These are phyloP conservation scores for Hirudinaria manillensis DNA, from an alignment of 2,888 invertebrate genomes.

Conservation along the genomic window DNA sequence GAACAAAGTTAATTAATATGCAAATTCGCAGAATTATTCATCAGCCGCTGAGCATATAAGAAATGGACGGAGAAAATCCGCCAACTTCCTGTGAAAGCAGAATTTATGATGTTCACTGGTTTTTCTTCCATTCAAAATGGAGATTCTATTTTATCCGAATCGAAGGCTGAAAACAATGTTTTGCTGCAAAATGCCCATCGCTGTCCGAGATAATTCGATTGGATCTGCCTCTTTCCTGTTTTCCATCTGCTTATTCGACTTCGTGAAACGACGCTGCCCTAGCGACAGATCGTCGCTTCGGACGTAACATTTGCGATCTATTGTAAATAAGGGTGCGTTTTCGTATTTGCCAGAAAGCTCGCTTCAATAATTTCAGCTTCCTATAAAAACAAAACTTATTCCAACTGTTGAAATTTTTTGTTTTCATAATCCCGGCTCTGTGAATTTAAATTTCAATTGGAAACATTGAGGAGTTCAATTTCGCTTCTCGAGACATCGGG, in stretches of 20 bases:
- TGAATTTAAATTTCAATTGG: no score
- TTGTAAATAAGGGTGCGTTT: no score
- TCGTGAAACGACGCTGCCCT: neutral
- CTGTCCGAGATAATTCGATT: slow-evolving; percentile 17
- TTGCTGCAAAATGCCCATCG: slow-evolving; percentile 11
- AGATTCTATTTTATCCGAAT: neutral
- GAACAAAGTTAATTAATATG: slow-evolving; percentile 23
- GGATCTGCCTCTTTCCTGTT: slow-evolving; percentile 25
- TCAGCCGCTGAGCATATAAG: slow-evolving; percentile 7
- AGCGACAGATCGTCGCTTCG: no score
- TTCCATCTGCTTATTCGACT: slow-evolving; percentile 18
- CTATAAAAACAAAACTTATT: no score
- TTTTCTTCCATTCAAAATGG: neutral
- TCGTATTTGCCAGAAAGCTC: no score
- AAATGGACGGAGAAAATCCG: slow-evolving; percentile 10
- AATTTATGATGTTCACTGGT: neutral
- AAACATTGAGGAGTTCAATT: no score
- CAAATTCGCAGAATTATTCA: slow-evolving; percentile 22
- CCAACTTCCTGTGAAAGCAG: neutral
- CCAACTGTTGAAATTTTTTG: neutral
- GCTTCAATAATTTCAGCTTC: no score
- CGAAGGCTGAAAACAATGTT: neutral
- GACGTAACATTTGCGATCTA: no score
- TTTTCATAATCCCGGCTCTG: neutral
- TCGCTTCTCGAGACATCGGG: no score